Percentiles rank a stretch among this genome's conserved stretches.
Conservation (phyloP, 2,797 vertebrate species). For the Paramormyrops hopkinsi region DNA sequence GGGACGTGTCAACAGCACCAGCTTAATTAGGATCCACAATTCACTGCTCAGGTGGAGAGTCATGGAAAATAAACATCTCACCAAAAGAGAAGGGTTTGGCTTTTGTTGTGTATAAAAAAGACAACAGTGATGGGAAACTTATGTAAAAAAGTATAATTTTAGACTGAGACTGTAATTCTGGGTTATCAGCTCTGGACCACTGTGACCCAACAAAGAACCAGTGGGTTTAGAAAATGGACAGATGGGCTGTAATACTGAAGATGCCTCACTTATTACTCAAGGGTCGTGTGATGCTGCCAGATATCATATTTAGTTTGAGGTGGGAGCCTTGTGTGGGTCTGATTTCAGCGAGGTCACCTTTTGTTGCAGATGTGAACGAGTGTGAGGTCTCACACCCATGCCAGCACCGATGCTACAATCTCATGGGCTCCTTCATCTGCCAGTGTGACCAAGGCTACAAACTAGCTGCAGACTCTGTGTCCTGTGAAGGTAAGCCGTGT, state of each 20-base stretch:
- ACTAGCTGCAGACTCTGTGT: constrained; percentile 75
- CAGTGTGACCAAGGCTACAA: constrained; percentile 91
- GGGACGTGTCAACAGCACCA: background rate
- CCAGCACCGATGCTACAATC: constrained; percentile 89
- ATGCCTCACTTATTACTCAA: background rate
- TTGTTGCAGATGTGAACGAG: constrained; percentile 82
- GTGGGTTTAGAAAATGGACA: background rate
- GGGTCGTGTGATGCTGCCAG: background rate
- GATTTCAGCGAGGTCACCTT: background rate
- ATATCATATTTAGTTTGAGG: background rate
- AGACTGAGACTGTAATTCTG: background rate
- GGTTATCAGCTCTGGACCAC: background rate
- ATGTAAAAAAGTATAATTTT: background rate
- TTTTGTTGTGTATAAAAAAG: background rate
- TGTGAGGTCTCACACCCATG: constrained; percentile 83
- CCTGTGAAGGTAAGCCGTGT: constrained; percentile 75
- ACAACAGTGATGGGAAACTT: background rate
- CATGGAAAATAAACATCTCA: background rate
- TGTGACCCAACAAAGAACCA: background rate
- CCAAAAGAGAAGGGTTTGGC: background rate
- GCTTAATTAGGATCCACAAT: background rate
- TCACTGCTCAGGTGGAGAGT: background rate
- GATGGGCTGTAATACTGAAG: background rate
- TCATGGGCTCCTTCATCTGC: constrained; percentile 90
- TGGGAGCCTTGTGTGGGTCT: background rate